Base-by-base conservation (phyloP, 37 sponge, comb jelly and placozoan genomes). In the Beroe forskalii region DNA sequence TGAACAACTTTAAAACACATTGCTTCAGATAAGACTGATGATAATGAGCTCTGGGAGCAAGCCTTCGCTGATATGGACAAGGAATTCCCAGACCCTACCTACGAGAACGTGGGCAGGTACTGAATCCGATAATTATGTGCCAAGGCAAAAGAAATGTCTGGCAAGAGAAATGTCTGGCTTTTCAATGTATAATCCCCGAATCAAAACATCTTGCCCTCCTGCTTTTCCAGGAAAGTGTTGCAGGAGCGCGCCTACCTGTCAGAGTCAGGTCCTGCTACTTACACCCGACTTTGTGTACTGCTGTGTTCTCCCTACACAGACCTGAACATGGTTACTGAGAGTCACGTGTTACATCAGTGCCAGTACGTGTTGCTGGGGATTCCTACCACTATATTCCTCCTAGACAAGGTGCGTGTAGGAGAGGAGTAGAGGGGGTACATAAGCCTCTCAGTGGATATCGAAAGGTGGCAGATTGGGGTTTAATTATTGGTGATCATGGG, bases 221-320 rank as follows among this genome's bases (percentile, higher is more conserved):
- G n/a, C n/a, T n/a, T n/a, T n/a, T n/a, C n/a, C n/a, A 80, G 86
- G 86, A 41, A 80, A 25, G 55, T 80, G 44, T 3, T 80, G 17
- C 86, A 44, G 42, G 86, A 80, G 55, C 44, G 86, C 14, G 48
- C 86, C 24, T 80, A 43, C 55, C 86, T 80, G 31, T 28, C 55
- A 1, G 86, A 80, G 30, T 12, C 86, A 43, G 86, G 86, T n/a
- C 48, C 86, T 0, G 30, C 28, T 4, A 37, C 35, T n/a, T 80
- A 80, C 55, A 80, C 86, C 55, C 44, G 86, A 42, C 86, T 80
- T 4, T 80, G 86, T 42, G 86, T 80, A 1, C 40, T 80, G 31
- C 86, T 80, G 31, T 44, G 55, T 24, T 80, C 86, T 30, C 86
- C 86, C 30, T 80, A 80, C 30, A 80, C 40, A 0, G 86, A 80